These are phyloP conservation scores for Megalurothrips usitatus DNA, from an alignment of 2,888 invertebrate species.

Conservation along the genomic window DNA sequence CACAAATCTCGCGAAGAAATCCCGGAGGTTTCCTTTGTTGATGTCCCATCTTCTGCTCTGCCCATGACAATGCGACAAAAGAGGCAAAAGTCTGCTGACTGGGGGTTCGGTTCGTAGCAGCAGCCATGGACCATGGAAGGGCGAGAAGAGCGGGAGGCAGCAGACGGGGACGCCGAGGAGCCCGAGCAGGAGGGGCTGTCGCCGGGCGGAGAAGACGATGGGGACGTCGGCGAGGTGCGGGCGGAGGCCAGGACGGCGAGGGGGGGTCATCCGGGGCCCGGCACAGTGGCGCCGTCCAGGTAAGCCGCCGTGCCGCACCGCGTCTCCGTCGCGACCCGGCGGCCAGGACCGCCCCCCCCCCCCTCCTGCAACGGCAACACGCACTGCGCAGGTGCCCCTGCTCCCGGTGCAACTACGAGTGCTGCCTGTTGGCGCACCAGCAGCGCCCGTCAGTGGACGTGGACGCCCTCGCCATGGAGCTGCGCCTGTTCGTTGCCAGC, in stretches of 20 bases:
- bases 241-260: neutral
- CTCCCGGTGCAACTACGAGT: conserved; percentile 3
- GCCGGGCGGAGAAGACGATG: neutral
- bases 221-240: neutral
- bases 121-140: neutral
- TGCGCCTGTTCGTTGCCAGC: neutral
- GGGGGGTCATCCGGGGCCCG: neutral
- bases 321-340: neutral
- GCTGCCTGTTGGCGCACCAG: conserved; percentile 2
- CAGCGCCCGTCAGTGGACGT: neutral
- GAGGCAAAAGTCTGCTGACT: neutral
- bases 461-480: conserved; percentile 14
- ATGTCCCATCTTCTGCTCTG: no score
- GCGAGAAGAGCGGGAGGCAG: neutral
- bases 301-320: neutral
- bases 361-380: no score
- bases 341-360: neutral
- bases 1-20: no score
- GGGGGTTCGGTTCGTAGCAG: neutral
- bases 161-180: neutral
- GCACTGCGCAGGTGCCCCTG: neutral
- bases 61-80: neutral
- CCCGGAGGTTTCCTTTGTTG: no score
- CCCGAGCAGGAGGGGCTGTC: neutral
- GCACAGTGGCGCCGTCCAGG: neutral